Percentiles rank a stretch among this genome's conserved stretches.
Conservation (phyloP, 1,140 invertebrate species). For the Centruroides vittatus region DNA sequence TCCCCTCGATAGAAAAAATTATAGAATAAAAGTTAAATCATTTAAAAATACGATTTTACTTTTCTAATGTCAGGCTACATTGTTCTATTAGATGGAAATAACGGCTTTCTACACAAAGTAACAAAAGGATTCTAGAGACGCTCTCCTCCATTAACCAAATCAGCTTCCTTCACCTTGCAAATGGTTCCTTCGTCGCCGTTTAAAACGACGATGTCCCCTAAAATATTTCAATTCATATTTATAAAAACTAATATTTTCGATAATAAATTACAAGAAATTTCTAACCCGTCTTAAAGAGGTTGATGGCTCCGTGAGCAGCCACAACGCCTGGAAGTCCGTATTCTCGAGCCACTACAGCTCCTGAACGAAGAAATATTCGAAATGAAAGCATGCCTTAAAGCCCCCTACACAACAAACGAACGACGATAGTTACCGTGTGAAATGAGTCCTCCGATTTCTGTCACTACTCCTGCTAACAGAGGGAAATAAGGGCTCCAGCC, state of each 20-base stretch:
- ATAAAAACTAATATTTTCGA: too few relatives aligned
- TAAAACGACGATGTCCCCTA: slow-evolving; percentile 17
- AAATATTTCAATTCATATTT: neutral
- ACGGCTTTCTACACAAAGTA: slow-evolving; percentile 17
- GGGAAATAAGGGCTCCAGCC: slow-evolving; percentile 87
- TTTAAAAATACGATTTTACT: too few relatives aligned
- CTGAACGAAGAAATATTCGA: slow-evolving; percentile 26
- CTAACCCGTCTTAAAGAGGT: slow-evolving; percentile 48
- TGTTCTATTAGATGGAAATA: slow-evolving; percentile 17
- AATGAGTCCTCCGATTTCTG: slow-evolving; percentile 68
- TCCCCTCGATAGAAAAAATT: too few relatives aligned
- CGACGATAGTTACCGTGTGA: slow-evolving; percentile 46
- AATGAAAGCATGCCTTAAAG: too few relatives aligned
- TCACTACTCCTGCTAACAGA: slow-evolving; percentile 59
- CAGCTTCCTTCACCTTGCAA: neutral
- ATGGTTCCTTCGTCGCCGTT: slow-evolving; percentile 21
- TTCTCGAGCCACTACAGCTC: slow-evolving; percentile 74
- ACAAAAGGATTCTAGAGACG: too few relatives aligned
- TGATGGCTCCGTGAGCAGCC: slow-evolving; percentile 49
- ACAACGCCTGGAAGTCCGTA: slow-evolving; percentile 72
- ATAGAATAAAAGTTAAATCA: too few relatives aligned
- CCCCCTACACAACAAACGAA: too few relatives aligned
- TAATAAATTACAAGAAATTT: too few relatives aligned
- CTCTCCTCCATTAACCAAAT: neutral
- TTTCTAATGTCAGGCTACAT: slow-evolving; percentile 7